These are phyloP conservation scores for Stomatorhinus walkeri DNA, from an alignment of 2,797 vertebrate genomes.

Conservation along the genomic window DNA sequence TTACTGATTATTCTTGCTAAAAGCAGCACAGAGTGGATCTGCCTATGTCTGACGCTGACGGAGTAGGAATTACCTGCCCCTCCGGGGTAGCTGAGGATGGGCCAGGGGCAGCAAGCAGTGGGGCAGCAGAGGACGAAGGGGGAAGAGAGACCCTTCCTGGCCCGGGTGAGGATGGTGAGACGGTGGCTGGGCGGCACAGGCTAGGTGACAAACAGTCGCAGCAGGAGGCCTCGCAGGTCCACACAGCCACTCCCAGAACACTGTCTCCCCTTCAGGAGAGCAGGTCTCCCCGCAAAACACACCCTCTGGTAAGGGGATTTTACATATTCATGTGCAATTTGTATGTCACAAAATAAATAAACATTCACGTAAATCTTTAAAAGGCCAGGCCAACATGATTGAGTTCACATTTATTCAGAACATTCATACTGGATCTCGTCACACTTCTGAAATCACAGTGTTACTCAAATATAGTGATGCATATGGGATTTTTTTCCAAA, in stretches of 20 bases:
- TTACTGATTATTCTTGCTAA: not conserved
- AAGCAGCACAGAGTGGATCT: not conserved
- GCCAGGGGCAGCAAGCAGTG: not conserved
- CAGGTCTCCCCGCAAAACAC: not conserved
- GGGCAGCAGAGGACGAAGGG: not conserved
- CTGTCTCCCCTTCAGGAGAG: slow-evolving; percentile 45
- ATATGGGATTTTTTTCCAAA: not conserved
- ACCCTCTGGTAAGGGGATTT: slow-evolving; percentile 58
- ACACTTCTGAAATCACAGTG: not conserved
- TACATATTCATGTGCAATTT: not conserved
- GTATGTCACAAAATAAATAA: not conserved
- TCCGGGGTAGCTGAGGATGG: not conserved
- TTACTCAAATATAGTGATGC: not conserved
- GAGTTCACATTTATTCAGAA: not conserved
- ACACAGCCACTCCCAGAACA: slow-evolving; percentile 48
- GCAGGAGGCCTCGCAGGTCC: slow-evolving; percentile 47
- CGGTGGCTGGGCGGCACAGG: not conserved
- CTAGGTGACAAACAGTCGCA: not conserved
- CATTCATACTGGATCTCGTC: not conserved
- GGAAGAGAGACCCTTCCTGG: not conserved
- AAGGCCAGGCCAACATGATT: not conserved
- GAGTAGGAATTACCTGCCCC: not conserved
- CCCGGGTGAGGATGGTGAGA: not conserved
- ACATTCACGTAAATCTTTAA: not conserved
- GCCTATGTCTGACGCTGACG: slow-evolving; percentile 18